Conservation (phyloP, 2,113 vertebrate species). For the Protobothrops flavoviridis region DNA sequence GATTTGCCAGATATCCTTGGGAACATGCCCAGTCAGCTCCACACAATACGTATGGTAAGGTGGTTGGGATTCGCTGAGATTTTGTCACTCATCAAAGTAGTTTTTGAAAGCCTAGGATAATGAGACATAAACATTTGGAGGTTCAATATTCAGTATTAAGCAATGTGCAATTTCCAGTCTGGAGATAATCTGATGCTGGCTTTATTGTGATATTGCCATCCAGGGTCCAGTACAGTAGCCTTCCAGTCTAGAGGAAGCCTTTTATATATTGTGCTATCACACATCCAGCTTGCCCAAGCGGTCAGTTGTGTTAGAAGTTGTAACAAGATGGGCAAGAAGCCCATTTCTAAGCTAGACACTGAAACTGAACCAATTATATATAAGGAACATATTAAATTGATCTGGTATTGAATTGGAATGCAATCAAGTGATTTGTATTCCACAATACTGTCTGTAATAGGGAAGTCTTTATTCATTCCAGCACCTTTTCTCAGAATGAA, state of each 20-base stretch:
- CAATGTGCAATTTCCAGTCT: neutral
- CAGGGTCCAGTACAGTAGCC: neutral
- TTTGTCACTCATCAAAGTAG: neutral
- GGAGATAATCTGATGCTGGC: neutral
- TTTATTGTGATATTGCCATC: neutral
- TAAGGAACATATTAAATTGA: neutral
- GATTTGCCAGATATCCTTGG: neutral
- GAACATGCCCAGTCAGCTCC: neutral
- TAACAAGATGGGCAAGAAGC: neutral
- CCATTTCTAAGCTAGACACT: neutral
- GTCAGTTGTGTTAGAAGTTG: neutral
- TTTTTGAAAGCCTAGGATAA: neutral
- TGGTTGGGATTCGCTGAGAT: neutral
- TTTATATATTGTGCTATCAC: neutral
- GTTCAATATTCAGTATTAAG: neutral
- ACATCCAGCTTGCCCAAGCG: neutral
- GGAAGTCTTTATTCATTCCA: neutral
- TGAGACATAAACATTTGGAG: neutral
- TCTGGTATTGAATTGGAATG: neutral
- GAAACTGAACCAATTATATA: neutral
- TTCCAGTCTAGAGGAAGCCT: neutral
- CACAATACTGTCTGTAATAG: neutral
- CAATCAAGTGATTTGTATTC: neutral
- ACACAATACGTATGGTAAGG: neutral
- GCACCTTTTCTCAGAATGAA: neutral